Evolutionary conservation across 2,113 vertebrate species (phyloP), one percentile per base, ranked within the genome.

Genomic region (Aramus guarauna): DNA sequence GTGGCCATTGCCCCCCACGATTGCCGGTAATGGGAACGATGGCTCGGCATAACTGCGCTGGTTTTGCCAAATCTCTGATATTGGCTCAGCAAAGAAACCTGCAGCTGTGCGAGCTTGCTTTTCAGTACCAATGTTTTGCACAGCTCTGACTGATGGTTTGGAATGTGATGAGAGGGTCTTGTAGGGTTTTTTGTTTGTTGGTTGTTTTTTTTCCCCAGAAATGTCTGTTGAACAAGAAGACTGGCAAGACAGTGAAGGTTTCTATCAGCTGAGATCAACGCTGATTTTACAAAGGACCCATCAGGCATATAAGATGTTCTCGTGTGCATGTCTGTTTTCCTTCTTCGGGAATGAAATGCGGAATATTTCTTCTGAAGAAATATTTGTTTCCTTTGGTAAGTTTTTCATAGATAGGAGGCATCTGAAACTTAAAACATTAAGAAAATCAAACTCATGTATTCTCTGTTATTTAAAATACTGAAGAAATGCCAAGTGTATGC

Each of bases 291-390:
- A 48, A 41, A 36, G 45, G 45, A 73, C 23, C 50, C 68, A 52
- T n/a, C 59, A 91, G 52, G 23, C 36, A 82, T 30, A 72, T 11
- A 87, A 90, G 50, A 94, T 20, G 1, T 84, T 97, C 71, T 97
- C 34, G 0, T 98, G 97, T 77, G 41, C 11, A 32, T 97, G 97
- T 81, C 34, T 93, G 21, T 94, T 94, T 92, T 85, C 91, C 21
- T 94, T 53, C 30, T 87, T 34, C 0, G 30, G 91, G 84, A 97
- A 96, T 81, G 77, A 96, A 94, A 89, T 60, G 12, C 11, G 68
- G 90, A 96, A 58, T 72, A 71, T 92, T 91, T 97, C 97, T 62
- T 98, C 97, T 39, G 75, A 96, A 96, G 95, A 97, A 94, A 97
- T 97, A 89, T 34, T 75, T 71, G 39, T 98, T 97, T 95, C 94